Conservation (phyloP, 37 sponge, comb jelly and placozoan genomes). For the Crambe crambe region DNA sequence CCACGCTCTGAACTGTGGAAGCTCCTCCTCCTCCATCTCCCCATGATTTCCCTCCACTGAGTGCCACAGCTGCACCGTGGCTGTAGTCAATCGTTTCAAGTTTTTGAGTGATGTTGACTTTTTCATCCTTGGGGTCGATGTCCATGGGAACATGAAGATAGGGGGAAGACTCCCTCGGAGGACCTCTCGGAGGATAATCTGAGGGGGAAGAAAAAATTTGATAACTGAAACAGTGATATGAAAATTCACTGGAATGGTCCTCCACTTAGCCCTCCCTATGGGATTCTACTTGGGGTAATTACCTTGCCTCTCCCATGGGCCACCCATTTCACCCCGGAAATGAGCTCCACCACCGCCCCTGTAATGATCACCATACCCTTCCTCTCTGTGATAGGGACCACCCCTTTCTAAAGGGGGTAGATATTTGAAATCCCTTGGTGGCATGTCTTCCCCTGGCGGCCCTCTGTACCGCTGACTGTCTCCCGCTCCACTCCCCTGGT, state of each 20-base stretch:
- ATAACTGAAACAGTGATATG: too few species aligned
- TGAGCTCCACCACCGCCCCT: not conserved
- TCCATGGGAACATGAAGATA: not conserved
- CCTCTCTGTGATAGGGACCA: not conserved
- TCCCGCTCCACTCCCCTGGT: not conserved
- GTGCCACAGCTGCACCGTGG: conserved; percentile 16
- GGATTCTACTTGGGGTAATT: too few species aligned
- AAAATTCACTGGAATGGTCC: too few species aligned
- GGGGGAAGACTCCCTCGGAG: not conserved
- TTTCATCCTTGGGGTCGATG: not conserved
- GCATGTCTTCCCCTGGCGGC: not conserved
- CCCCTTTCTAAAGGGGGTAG: not conserved
- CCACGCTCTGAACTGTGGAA: conserved; percentile 23
- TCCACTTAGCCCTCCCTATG: too few species aligned
- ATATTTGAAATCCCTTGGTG: not conserved
- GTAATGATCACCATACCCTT: conserved; percentile 5
- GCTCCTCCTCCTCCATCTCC: not conserved
- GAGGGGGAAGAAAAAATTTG: too few species aligned
- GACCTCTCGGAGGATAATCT: too few species aligned
- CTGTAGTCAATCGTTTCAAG: conserved; percentile 55
- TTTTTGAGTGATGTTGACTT: conserved; percentile 5
- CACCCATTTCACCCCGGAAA: not conserved
- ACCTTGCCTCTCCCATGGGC: not conserved
- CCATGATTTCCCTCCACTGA: not conserved
- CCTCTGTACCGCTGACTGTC: not conserved